Conservation (phyloP, 1,140 invertebrate species). For the Drosophila ficusphila region DNA sequence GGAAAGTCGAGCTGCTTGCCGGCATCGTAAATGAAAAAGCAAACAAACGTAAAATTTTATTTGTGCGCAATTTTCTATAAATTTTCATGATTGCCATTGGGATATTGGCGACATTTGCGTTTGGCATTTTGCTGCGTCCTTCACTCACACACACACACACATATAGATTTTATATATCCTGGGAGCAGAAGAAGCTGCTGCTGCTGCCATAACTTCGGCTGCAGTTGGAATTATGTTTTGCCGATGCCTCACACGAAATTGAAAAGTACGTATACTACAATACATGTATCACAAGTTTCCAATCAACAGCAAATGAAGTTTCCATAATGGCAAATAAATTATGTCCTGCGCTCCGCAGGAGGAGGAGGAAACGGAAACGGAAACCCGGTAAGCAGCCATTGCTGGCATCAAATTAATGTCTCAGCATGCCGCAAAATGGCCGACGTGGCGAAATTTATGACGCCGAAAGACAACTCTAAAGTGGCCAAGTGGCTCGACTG, state of each 20-base stretch:
- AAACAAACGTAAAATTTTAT: constrained; percentile 83
- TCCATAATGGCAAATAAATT: constrained; percentile 74
- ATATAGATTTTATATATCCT: constrained; percentile 20
- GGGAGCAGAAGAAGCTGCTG: constrained; percentile 30
- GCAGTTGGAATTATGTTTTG: constrained; percentile 70
- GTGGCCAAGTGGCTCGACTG: constrained; percentile 54
- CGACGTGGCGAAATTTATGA: constrained; percentile 74
- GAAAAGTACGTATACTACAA: constrained; percentile 41
- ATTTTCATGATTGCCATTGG: constrained; percentile 80
- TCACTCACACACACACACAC: constrained; percentile 14
- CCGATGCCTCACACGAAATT: constrained; percentile 46
- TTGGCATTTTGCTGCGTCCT: constrained; percentile 77
- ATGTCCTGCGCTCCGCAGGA: constrained; percentile 32
- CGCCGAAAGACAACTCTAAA: constrained; percentile 74
- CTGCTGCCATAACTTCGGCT: constrained; percentile 63
- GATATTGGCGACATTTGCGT: constrained; percentile 82
- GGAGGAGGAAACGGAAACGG: constrained; percentile 23
- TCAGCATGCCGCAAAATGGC: constrained; percentile 71
- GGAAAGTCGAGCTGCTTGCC: constrained; percentile 16
- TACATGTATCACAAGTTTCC: constrained; percentile 50
- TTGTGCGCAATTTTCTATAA: constrained; percentile 82
- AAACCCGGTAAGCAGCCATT: constrained; percentile 50
- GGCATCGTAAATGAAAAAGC: constrained; percentile 77
- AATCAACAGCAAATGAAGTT: constrained; percentile 73
- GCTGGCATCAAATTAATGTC: constrained; percentile 73